Evolutionary conservation across 37 sponge, comb jelly and placozoan genomes (phyloP).

Genomic region (Halichondria panicea): DNA sequence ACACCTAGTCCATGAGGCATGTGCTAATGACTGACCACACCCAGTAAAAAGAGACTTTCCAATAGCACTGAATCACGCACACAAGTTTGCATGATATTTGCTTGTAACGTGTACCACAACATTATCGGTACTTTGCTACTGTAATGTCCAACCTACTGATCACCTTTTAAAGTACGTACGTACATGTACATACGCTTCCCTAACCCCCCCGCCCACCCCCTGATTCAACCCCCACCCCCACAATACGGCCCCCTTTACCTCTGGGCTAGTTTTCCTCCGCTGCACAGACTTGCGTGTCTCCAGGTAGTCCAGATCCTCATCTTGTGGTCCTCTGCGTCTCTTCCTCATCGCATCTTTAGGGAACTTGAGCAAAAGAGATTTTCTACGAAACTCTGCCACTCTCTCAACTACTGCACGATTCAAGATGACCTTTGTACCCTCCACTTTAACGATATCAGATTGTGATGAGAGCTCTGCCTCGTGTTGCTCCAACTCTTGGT

Average conservation of each 20-base stretch:
- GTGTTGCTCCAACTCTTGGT: constrained; percentile 68
- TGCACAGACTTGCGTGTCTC: constrained; percentile 73
- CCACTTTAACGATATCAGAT: constrained; percentile 89
- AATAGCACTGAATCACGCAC: no score
- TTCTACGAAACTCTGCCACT: constrained; percentile 69
- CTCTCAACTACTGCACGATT: constrained; percentile 57
- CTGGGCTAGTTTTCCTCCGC: constrained; percentile 70
- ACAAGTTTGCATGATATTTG: no score
- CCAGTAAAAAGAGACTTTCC: no score
- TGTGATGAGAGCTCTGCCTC: constrained; percentile 55
- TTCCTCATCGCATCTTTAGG: constrained; percentile 60
- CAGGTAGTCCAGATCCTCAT: constrained; percentile 85
- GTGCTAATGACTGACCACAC: no score
- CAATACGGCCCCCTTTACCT: constrained; percentile 30
- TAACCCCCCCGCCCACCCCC: background rate
- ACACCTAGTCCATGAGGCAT: no score
- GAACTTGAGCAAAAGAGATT: constrained; percentile 76
- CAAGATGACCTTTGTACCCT: constrained; percentile 88
- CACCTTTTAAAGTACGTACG: background rate
- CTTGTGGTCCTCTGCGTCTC: constrained; percentile 37
- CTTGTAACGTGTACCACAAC: background rate
- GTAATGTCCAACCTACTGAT: background rate
- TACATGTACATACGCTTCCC: background rate
- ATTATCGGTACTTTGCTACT: background rate
- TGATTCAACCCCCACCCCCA: constrained; percentile 22